Evolutionary conservation across 2,888 invertebrate species (phyloP).

Genomic region (Caenorhabditis sp.): DNA sequence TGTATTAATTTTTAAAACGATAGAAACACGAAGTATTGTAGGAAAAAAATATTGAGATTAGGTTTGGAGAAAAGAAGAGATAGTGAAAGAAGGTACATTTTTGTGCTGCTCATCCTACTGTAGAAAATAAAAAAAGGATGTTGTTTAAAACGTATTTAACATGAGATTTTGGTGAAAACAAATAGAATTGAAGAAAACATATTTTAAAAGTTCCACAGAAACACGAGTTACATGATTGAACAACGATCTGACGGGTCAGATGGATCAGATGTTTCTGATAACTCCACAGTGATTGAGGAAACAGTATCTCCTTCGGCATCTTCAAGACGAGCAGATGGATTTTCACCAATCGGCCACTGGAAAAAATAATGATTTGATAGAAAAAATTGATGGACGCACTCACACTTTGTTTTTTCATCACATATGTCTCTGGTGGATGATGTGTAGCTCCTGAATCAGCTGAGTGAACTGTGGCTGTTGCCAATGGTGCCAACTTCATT

Average conservation of each 20-base stretch:
- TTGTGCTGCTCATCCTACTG: not conserved
- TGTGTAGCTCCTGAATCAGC: conserved; percentile 40
- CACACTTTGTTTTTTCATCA: conserved; percentile 53
- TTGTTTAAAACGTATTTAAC: not conserved
- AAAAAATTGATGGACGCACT: no score
- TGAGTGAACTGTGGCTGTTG: conserved; percentile 43
- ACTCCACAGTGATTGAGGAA: conserved; percentile 44
- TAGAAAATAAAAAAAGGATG: not conserved
- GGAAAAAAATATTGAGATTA: not conserved
- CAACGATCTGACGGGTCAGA: conserved; percentile 63
- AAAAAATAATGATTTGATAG: conserved; percentile 20
- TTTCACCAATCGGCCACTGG: conserved; percentile 65
- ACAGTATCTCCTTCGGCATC: conserved; percentile 56
- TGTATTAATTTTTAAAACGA: not conserved
- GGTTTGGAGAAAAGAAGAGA: not conserved
- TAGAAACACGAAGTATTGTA: not conserved
- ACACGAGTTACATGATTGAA: conserved; percentile 61
- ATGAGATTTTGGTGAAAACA: conserved; percentile 1
- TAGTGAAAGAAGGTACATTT: not conserved
- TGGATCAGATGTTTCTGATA: conserved; percentile 43
- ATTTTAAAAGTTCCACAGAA: not conserved
- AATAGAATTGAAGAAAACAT: not conserved
- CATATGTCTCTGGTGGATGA: conserved; percentile 37
- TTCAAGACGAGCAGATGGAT: conserved; percentile 55
- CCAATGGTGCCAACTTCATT: conserved; percentile 43